These are phyloP conservation scores for Drosophila neotestacea DNA, from an alignment of 2,888 invertebrate genomes.

Conservation along the genomic window DNA sequence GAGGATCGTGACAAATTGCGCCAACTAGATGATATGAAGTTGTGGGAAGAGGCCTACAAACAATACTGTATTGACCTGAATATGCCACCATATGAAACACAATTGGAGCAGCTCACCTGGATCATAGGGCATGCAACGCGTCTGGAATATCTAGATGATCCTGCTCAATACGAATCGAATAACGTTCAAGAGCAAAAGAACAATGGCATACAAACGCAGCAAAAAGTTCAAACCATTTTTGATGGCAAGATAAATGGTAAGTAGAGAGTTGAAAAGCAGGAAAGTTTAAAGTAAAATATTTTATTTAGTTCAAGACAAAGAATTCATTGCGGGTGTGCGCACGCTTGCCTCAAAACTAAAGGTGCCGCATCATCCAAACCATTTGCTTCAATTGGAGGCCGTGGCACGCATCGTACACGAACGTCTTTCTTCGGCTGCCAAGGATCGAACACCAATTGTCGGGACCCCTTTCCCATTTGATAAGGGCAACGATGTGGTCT, in stretches of 20 bases:
- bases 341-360: slow-evolving; percentile 92
- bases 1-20: slow-evolving; percentile 92
- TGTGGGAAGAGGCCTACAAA: slow-evolving; percentile 90
- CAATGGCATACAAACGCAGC: slow-evolving; percentile 70
- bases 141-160: slow-evolving; percentile 92
- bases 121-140: slow-evolving; percentile 93
- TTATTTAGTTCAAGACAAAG: slow-evolving; percentile 90
- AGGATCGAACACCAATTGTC: slow-evolving; percentile 68
- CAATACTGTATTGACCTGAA: slow-evolving; percentile 91
- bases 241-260: slow-evolving; percentile 93
- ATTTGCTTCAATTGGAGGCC: slow-evolving; percentile 90
- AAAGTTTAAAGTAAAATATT: not conserved
- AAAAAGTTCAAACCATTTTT: slow-evolving; percentile 91
- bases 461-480: slow-evolving; percentile 90
- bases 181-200: slow-evolving; percentile 88
- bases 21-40: slow-evolving; percentile 87
- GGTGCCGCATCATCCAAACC: slow-evolving; percentile 92
- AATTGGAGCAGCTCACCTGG: slow-evolving; percentile 93
- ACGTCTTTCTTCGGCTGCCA: slow-evolving; percentile 87
- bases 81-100: slow-evolving; percentile 89
- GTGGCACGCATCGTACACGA: slow-evolving; percentile 88
- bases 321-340: slow-evolving; percentile 93
- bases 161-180: slow-evolving; percentile 89
- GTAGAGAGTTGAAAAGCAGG: slow-evolving; percentile 67
- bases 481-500: slow-evolving; percentile 87